A percentile compares a stretch with the other conserved stretches of the same genome.
Evolutionary conservation across 2,113 vertebrate genomes (phyloP).

Genomic region (Ochotona curzoniae): DNA sequence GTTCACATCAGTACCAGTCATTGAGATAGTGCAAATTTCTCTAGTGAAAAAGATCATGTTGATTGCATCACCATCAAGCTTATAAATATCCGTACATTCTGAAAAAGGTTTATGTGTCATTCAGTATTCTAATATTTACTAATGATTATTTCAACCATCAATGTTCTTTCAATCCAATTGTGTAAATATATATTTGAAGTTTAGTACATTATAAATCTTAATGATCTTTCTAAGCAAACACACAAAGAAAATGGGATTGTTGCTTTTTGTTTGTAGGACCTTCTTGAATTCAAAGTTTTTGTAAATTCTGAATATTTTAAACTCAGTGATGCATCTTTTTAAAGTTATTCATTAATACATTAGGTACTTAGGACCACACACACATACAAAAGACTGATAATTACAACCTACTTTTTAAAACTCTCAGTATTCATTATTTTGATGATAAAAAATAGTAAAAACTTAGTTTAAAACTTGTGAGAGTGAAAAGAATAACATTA

Average conservation of each 20-base stretch:
- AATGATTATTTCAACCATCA: neutral
- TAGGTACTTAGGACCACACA: too few species aligned
- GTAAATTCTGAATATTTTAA: neutral
- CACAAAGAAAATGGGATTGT: neutral
- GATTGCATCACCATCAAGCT: neutral
- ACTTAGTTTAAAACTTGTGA: neutral
- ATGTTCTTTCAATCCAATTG: neutral
- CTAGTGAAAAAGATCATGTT: neutral
- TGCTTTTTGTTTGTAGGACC: neutral
- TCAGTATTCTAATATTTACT: neutral
- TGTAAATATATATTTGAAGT: neutral
- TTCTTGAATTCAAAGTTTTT: neutral
- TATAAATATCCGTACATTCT: neutral
- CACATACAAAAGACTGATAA: too few species aligned
- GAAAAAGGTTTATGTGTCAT: neutral
- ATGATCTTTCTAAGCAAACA: neutral
- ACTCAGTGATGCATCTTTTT: neutral
- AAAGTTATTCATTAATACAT: neutral
- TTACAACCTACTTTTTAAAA: too few species aligned
- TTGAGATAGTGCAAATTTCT: neutral
- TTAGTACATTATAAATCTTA: too few species aligned
- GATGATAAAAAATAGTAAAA: too few species aligned
- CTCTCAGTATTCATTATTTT: too few species aligned
- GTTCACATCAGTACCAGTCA: slow-evolving; percentile 5
- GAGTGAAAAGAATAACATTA: neutral